These are phyloP conservation scores for Pentalonia nigronervosa DNA, from an alignment of 1,140 invertebrate species.

Conservation along the genomic window DNA sequence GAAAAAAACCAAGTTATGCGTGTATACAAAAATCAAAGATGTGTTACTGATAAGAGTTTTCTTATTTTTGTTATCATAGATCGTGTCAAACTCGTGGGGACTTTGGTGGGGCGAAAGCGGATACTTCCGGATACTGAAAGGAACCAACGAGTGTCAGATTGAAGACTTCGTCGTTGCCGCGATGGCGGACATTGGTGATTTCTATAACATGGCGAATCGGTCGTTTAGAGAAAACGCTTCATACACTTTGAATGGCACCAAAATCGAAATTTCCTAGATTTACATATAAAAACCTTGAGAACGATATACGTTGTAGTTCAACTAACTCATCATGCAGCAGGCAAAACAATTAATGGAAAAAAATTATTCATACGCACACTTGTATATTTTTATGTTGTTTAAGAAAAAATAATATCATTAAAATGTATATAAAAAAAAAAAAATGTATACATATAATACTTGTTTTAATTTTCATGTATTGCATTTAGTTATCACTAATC, in stretches of 20 bases:
- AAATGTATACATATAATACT: too few species aligned
- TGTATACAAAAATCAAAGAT: not conserved
- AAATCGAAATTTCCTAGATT: not conserved
- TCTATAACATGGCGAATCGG: not conserved
- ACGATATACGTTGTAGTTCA: too few species aligned
- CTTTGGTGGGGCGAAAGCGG: slow-evolving; percentile 86
- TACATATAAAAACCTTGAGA: too few species aligned
- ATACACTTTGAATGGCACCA: not conserved
- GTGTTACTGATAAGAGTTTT: not conserved
- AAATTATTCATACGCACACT: too few species aligned
- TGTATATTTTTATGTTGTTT: too few species aligned
- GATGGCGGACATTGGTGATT: slow-evolving; percentile 67
- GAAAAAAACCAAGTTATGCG: not conserved
- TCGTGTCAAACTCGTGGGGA: slow-evolving; percentile 92
- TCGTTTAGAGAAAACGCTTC: not conserved
- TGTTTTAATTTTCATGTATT: too few species aligned
- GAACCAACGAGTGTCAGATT: slow-evolving; percentile 84
- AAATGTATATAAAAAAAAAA: too few species aligned
- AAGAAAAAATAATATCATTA: too few species aligned
- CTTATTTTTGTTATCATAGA: slow-evolving; percentile 66
- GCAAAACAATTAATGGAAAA: not conserved
- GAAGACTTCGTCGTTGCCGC: slow-evolving; percentile 82
- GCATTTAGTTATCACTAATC: too few species aligned
- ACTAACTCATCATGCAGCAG: not conserved
- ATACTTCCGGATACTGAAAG: slow-evolving; percentile 81